Evolutionary conservation across 1,140 invertebrate genomes (phyloP).

Genomic region (Micrasema minimum): DNA sequence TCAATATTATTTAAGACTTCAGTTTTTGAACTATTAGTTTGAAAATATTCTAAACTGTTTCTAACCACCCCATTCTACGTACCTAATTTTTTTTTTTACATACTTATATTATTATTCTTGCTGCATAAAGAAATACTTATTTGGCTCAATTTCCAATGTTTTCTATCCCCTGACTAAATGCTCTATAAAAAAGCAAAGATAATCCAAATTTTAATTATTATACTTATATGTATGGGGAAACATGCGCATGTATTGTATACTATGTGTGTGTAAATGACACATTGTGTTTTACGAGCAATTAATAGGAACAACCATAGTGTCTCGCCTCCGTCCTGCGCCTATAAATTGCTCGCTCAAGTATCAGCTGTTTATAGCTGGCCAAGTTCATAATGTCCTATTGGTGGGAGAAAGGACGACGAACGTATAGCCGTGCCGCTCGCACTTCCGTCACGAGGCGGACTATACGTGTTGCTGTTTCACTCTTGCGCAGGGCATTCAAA

Average conservation of each 20-base stretch:
- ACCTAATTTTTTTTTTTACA: too few species aligned
- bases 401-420: not conserved
- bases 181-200: too few species aligned
- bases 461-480: constrained; percentile 20
- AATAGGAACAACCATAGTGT: not conserved
- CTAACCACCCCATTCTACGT: too few species aligned
- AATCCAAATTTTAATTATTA: too few species aligned
- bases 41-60: too few species aligned
- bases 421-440: not conserved
- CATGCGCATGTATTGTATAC: not conserved
- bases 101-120: too few species aligned
- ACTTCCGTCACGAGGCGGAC: not conserved
- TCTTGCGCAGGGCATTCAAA: constrained; percentile 29
- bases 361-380: constrained; percentile 44
- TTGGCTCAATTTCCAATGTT: too few species aligned
- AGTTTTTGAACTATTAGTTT: too few species aligned
- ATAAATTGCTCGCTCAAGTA: constrained; percentile 41
- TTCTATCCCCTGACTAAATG: too few species aligned
- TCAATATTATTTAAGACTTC: too few species aligned
- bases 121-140: too few species aligned
- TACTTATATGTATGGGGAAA: too few species aligned
- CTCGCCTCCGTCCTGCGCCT: constrained; percentile 11
- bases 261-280: not conserved
- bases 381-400: constrained; percentile 37
- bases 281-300: constrained; percentile 15